A percentile compares a stretch with the other conserved stretches of the same genome.
Evolutionary conservation across 2,888 invertebrate species (phyloP).

Genomic region (Aporophyla nigra): DNA sequence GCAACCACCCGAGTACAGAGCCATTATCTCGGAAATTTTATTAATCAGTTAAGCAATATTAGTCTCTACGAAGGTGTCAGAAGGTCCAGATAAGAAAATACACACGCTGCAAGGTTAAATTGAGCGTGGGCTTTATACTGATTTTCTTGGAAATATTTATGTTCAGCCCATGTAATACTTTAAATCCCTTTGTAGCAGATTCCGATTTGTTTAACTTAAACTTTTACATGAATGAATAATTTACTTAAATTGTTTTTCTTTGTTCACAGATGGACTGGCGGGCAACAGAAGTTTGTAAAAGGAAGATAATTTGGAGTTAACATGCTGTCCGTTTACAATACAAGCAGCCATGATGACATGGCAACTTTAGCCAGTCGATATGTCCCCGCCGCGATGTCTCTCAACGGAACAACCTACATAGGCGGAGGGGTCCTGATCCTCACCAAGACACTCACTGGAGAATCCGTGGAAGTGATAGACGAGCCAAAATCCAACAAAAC

Average conservation of each 20-base stretch:
- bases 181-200: conserved; percentile 9
- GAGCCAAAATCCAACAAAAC: conserved; percentile 85
- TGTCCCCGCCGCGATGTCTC: conserved; percentile 81
- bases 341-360: conserved; percentile 71
- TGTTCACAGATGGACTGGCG: conserved; percentile 85
- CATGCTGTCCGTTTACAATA: conserved; percentile 75
- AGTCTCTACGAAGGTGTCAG: conserved; percentile 12
- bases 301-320: conserved; percentile 66
- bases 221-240: neutral
- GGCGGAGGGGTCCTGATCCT: conserved; percentile 84
- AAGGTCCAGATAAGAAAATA: conserved; percentile 36
- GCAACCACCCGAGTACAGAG: conserved; percentile 63
- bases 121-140: conserved; percentile 22
- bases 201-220: neutral
- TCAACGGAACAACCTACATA: conserved; percentile 79
- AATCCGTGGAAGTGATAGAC: conserved; percentile 85
- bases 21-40: conserved; percentile 41
- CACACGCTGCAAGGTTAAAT: conserved; percentile 20
- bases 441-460: conserved; percentile 86
- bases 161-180: conserved; percentile 20
- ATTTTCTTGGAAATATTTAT: conserved; percentile 21
- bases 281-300: conserved; percentile 40
- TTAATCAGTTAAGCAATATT: conserved; percentile 47
- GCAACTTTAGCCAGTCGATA: conserved; percentile 72
- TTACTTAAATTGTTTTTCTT: conserved; percentile 57